Evolutionary conservation across 1,140 invertebrate species (phyloP).

Genomic region (Bombus superbus): DNA sequence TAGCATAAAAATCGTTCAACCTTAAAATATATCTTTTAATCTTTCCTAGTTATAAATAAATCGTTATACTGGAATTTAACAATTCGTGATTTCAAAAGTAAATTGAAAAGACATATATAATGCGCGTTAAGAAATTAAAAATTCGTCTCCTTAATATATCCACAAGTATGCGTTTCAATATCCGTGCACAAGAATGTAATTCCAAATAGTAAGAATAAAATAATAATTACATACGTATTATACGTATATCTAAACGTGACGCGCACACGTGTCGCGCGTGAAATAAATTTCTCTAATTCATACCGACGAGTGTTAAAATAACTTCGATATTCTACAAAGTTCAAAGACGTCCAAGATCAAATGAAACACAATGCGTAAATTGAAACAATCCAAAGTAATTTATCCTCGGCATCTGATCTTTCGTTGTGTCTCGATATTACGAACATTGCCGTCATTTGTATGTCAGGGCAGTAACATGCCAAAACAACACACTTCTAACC

Average conservation of each 20-base stretch:
- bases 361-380: not conserved
- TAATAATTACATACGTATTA: no score
- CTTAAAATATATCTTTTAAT: not conserved
- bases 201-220: no score
- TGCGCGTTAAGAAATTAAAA: no score
- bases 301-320: not conserved
- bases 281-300: not conserved
- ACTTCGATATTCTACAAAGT: not conserved
- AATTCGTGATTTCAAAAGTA: no score
- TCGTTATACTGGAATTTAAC: not conserved
- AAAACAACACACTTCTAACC: slow-evolving; percentile 9
- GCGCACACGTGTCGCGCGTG: no score
- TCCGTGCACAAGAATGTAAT: no score
- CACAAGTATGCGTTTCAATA: no score
- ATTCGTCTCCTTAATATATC: no score
- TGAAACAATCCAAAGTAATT: not conserved
- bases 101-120: no score
- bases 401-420: not conserved
- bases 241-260: not conserved
- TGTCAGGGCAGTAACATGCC: not conserved
- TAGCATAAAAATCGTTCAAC: not conserved
- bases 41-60: not conserved
- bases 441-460: slow-evolving; percentile 1
- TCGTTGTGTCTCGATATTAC: not conserved
- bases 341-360: not conserved